Conservation (phyloP, 2,888 invertebrate genomes). For the Eilema caniola region DNA sequence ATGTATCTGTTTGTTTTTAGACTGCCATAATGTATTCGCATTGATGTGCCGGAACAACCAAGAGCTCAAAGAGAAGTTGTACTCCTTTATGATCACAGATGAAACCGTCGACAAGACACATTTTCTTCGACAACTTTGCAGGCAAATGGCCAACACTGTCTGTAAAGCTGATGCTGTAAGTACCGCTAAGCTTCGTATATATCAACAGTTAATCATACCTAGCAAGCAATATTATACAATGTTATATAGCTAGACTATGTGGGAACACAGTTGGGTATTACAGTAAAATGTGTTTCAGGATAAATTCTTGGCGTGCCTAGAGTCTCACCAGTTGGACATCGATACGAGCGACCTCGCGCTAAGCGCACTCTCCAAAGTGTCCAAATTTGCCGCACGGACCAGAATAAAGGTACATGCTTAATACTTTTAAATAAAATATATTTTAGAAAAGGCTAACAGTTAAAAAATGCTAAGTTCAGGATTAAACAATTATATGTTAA, state of each 20-base stretch:
- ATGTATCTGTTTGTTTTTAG: constrained; percentile 73
- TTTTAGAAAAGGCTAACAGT: constrained; percentile 6
- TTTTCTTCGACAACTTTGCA: constrained; percentile 94
- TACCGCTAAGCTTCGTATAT: neutral
- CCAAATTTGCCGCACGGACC: constrained; percentile 94
- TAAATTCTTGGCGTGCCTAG: constrained; percentile 92
- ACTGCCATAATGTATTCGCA: constrained; percentile 96
- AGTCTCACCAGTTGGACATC: constrained; percentile 94
- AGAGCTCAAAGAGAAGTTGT: constrained; percentile 94
- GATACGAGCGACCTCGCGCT: constrained; percentile 95
- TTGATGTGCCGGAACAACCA: constrained; percentile 95
- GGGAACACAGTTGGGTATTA: neutral
- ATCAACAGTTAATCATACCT: neutral
- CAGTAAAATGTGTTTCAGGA: constrained; percentile 87
- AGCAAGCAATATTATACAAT: neutral
- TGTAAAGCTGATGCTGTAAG: constrained; percentile 97
- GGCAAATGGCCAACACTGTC: constrained; percentile 96
- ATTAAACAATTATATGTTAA: constrained; percentile 8
- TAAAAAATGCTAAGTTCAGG: constrained; percentile 9
- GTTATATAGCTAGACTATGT: neutral
- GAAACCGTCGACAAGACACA: constrained; percentile 93
- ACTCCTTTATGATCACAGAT: constrained; percentile 94
- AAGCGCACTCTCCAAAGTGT: constrained; percentile 96
- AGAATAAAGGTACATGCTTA: constrained; percentile 89
- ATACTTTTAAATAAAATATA: neutral